A percentile compares a stretch with the other conserved stretches of the same genome.
Conservation (phyloP, 2,888 invertebrate genomes). For the Drosophila prolongata region DNA sequence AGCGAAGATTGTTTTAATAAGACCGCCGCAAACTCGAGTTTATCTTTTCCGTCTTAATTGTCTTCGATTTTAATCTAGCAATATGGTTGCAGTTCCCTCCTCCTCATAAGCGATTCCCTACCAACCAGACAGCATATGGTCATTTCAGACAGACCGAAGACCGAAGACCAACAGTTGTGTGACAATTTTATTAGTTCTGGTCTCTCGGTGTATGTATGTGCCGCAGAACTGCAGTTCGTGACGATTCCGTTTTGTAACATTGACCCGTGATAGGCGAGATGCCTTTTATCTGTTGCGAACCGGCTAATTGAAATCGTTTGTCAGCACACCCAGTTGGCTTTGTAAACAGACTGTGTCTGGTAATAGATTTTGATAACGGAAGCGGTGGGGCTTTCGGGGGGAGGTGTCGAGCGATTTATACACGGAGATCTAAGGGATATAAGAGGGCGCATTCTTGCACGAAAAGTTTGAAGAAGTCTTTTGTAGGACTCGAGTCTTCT, state of each 20-base stretch:
- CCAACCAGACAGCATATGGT: constrained; percentile 65
- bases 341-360: constrained; percentile 61
- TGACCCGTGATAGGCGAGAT: constrained; percentile 62
- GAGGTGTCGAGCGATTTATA: constrained; percentile 69
- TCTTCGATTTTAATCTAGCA: constrained; percentile 77
- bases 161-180: constrained; percentile 48
- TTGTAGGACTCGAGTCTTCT: constrained; percentile 31
- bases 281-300: constrained; percentile 47
- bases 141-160: constrained; percentile 23
- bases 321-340: constrained; percentile 54
- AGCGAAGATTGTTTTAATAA: constrained; percentile 11
- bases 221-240: constrained; percentile 49
- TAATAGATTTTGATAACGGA: constrained; percentile 38
- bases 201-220: constrained; percentile 6
- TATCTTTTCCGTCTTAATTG: constrained; percentile 75
- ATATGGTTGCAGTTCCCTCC: constrained; percentile 42
- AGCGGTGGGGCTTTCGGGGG: constrained; percentile 22
- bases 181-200: constrained; percentile 77
- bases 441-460: constrained; percentile 4
- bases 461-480: constrained; percentile 12
- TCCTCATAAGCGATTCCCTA: neutral
- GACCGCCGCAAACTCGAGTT: constrained; percentile 25
- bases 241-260: constrained; percentile 47
- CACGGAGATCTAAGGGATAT: constrained; percentile 2
- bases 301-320: constrained; percentile 77